Evolutionary conservation across 1,140 invertebrate species (phyloP).

Genomic region (Adoxophyes honmai): DNA sequence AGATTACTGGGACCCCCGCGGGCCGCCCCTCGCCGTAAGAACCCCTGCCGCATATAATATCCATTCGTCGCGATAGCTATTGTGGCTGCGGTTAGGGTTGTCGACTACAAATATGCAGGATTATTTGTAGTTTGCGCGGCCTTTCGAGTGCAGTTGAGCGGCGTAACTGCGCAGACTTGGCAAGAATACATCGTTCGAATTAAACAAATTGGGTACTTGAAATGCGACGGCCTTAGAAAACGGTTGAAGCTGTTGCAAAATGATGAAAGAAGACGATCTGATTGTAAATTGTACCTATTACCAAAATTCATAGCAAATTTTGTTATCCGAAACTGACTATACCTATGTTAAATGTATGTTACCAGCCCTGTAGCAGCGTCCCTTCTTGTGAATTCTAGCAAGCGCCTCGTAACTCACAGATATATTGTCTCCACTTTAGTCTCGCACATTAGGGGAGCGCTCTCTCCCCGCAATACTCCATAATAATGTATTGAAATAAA

Average conservation of each 20-base stretch:
- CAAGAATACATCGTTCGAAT: background rate
- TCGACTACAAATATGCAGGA: conserved; percentile 37
- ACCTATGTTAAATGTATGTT: conserved; percentile 24
- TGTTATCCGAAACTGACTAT: too few species aligned
- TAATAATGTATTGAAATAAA: conserved; percentile 42
- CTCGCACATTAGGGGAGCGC: conserved; percentile 40
- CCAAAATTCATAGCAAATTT: too few species aligned
- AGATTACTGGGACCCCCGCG: conserved; percentile 63
- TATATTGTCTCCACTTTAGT: conserved; percentile 47
- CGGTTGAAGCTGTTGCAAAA: too few species aligned
- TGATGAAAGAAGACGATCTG: too few species aligned
- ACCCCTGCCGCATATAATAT: conserved; percentile 56
- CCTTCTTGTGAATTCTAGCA: conserved; percentile 41
- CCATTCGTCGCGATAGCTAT: conserved; percentile 63
- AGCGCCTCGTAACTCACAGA: conserved; percentile 46
- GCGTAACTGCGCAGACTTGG: too few species aligned
- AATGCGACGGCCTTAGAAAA: background rate
- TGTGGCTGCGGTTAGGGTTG: conserved; percentile 64
- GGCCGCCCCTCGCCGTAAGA: conserved; percentile 32
- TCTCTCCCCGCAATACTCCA: conserved; percentile 33
- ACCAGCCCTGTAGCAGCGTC: background rate
- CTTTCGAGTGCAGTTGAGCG: background rate
- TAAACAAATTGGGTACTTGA: background rate
- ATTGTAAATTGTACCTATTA: too few species aligned
- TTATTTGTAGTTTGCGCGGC: background rate